A percentile compares a stretch with the other conserved stretches of the same genome.
phyloP scores from a whole-genome alignment of 2,888 invertebrate species.

The Hirtodrosophila histrioides region DNA sequence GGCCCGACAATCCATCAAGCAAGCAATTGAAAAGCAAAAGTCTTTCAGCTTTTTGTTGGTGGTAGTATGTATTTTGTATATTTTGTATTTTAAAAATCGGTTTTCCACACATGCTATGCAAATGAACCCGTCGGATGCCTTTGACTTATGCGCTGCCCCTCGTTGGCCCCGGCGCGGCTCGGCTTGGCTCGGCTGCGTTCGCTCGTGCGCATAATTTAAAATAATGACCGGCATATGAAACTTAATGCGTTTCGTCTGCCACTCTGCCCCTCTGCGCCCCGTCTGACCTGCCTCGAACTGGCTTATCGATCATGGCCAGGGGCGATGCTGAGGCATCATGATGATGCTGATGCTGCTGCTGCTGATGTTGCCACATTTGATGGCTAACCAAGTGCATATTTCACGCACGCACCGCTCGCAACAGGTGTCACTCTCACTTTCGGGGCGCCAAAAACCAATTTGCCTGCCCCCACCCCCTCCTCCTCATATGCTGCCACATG shows the following conservation, averaged over 20 bases:
- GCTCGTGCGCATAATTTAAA: slow-evolving; percentile 80
- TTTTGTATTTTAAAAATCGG: slow-evolving; percentile 33
- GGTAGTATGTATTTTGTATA: not conserved
- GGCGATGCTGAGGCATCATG: slow-evolving; percentile 26
- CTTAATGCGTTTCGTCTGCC: slow-evolving; percentile 75
- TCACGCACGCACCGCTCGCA: slow-evolving; percentile 56
- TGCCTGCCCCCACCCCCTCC: not conserved
- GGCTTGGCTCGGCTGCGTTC: slow-evolving; percentile 37
- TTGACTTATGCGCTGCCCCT: slow-evolving; percentile 67
- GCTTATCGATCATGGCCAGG: slow-evolving; percentile 69
- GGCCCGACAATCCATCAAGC: slow-evolving; percentile 61
- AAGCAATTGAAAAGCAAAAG: slow-evolving; percentile 54
- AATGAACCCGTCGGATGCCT: slow-evolving; percentile 68
- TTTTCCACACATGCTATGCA: slow-evolving; percentile 67
- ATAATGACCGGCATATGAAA: slow-evolving; percentile 76
- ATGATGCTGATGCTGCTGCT: slow-evolving; percentile 45
- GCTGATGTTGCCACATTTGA: slow-evolving; percentile 59
- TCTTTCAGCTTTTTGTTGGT: slow-evolving; percentile 23
- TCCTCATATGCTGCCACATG: slow-evolving; percentile 1
- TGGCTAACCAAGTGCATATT: slow-evolving; percentile 50
- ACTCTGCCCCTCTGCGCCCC: slow-evolving; percentile 8
- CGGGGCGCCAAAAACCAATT: slow-evolving; percentile 55
- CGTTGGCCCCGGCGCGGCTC: slow-evolving; percentile 19
- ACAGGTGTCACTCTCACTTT: slow-evolving; percentile 76
- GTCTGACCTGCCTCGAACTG: slow-evolving; percentile 37